Evolutionary conservation across 2,113 vertebrate genomes (phyloP).

Genomic region (Tretioscincus oriximinensis): DNA sequence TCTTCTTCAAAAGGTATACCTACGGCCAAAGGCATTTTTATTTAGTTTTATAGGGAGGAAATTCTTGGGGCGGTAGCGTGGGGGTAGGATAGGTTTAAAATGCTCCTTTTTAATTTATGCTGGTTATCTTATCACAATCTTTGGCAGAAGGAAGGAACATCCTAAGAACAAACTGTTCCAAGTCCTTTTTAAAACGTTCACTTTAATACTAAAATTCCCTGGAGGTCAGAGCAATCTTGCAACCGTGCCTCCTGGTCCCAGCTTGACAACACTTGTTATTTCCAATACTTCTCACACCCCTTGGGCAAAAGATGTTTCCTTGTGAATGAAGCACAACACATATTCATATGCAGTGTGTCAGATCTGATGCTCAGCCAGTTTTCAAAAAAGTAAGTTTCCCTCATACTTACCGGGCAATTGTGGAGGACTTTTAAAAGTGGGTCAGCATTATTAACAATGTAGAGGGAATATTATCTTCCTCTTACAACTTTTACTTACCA

Average conservation of each 20-base stretch:
- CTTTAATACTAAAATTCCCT: conserved; percentile 40
- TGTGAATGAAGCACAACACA: conserved; percentile 53
- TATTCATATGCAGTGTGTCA: conserved; percentile 23
- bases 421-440: neutral
- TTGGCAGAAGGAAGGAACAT: neutral
- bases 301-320: conserved; percentile 53
- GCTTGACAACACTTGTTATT: conserved; percentile 47
- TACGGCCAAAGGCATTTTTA: conserved; percentile 13
- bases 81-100: conserved; percentile 3
- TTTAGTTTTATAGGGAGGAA: neutral
- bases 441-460: neutral
- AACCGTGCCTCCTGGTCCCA: conserved; percentile 33
- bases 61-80: neutral
- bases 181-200: conserved; percentile 41
- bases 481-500: neutral
- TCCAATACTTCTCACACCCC: conserved; percentile 48
- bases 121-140: neutral
- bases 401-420: neutral
- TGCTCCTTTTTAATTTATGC: neutral
- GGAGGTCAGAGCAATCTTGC: conserved; percentile 22
- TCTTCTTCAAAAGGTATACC: neutral
- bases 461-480: no score
- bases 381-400: neutral
- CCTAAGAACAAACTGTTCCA: conserved; percentile 23
- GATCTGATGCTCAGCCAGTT: conserved; percentile 1